Base-by-base conservation (phyloP, 2,797 vertebrate species). In the Garrulus glandarius region DNA sequence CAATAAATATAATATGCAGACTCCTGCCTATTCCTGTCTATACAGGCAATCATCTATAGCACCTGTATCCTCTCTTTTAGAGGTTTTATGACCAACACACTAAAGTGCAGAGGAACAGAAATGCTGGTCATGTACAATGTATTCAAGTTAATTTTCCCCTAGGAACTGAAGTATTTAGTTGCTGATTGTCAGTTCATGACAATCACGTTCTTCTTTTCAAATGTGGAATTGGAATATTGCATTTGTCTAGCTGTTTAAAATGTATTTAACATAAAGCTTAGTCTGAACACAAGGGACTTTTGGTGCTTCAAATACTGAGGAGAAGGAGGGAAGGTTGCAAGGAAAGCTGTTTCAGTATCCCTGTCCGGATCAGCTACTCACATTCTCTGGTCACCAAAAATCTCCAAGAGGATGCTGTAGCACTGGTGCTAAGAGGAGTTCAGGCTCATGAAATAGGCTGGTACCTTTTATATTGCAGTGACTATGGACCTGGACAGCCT, bases 61-160 rank as follows among this genome's bases (percentile, higher is more conserved):
- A 92, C 71, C 87, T 95, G 75, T 91, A 87, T 86, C 46, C 72
- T 96, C 65, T 81, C 61, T 84, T 13, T 9, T 63, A 57, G 82
- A 78, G 41, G 19, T 91, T 96, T 97, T 96, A 89, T 84, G 69
- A 81, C 43, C 79, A 59, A 43, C 43, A 36, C 36, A 69, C 60
- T 77, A 53, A 93, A 95, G 53, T 53, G 75, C 14, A 92, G 49
- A 77, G 71, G 89, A 93, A 80, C 41, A 91, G 71, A 96, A 92
- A 92, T 56, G 11, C 26, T 55, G 65, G 39, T 87, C 60, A 70
- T 75, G 43, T 83, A 79, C n/a, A 68, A 57, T 20, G 29, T 29
- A 52, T 65, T 68, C n/a, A 70, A 89, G 52, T 36, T 64, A 67
- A 53, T 77, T 87, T 93, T 71, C 49, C 80, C 44, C 50, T 77